These are phyloP conservation scores for Scarus forsteni DNA, from an alignment of 2,797 vertebrate species.

Conservation along the genomic window DNA sequence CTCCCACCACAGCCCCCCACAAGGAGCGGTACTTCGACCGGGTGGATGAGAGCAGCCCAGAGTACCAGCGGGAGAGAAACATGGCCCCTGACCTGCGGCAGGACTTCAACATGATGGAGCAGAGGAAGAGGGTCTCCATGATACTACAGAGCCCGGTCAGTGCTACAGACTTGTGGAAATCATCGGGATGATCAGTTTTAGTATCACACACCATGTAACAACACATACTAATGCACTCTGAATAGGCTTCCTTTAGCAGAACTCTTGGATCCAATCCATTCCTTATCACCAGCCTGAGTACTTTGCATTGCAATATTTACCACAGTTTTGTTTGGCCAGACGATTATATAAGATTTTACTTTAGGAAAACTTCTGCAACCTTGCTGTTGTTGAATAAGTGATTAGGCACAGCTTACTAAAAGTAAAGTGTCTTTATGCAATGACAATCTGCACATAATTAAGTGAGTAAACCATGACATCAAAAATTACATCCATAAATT, in stretches of 20 bases:
- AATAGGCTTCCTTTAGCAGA: constrained; percentile 23
- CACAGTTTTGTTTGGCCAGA: no score
- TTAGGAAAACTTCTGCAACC: no score
- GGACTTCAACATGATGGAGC: constrained; percentile 99
- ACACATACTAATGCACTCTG: not conserved
- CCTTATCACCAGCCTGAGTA: constrained; percentile 30
- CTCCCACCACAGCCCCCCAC: constrained; percentile 94
- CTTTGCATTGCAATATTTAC: not conserved
- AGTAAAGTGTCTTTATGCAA: no score
- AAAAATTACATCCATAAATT: no score
- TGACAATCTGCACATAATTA: no score
- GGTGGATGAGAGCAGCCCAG: constrained; percentile 95
- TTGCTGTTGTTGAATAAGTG: no score
- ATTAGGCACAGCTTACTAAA: no score
- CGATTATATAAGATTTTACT: no score
- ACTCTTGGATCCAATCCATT: constrained; percentile 40
- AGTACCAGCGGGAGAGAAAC: constrained; percentile 97
- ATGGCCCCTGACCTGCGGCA: constrained; percentile 98
- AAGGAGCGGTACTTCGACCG: constrained; percentile 98
- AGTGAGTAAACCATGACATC: no score
- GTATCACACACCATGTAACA: not conserved
- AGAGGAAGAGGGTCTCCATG: constrained; percentile 98
- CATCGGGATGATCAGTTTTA: not conserved
- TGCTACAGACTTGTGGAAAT: constrained; percentile 1
- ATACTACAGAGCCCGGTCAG: constrained; percentile 98